Percentiles rank a stretch among this genome's conserved stretches.
These are phyloP conservation scores for Muscidifurax raptorellus DNA, from an alignment of 1,140 invertebrate species.

Conservation along the genomic window DNA sequence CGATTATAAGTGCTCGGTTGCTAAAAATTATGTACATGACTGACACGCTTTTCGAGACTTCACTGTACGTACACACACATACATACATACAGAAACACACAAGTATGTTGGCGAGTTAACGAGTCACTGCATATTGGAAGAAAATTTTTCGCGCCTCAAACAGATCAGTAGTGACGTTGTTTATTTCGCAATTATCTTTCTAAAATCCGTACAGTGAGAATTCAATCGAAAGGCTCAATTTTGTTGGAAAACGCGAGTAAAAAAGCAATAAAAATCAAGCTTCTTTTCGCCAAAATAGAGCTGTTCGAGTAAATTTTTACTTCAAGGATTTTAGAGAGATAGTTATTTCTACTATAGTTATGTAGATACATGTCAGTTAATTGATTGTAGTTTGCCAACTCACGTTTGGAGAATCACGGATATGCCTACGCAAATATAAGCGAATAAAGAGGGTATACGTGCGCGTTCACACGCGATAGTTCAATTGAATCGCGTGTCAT, in stretches of 20 bases:
- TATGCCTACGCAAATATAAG: neutral
- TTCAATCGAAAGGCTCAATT: too few relatives aligned
- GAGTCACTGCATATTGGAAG: neutral
- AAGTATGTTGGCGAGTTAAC: neutral
- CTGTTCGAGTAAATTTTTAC: too few relatives aligned
- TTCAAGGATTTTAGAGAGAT: too few relatives aligned
- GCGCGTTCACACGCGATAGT: neutral
- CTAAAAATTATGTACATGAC: neutral
- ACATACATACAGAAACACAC: neutral
- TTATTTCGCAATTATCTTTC: neutral
- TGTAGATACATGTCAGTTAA: neutral
- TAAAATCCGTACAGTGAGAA: too few relatives aligned
- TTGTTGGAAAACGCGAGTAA: too few relatives aligned
- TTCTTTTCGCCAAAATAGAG: too few relatives aligned
- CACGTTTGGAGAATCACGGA: neutral
- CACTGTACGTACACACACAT: neutral
- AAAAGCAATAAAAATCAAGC: too few relatives aligned
- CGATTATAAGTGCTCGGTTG: neutral
- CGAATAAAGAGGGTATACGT: neutral
- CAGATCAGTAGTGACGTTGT: neutral
- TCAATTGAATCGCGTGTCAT: neutral
- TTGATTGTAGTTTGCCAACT: neutral
- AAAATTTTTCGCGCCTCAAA: too few relatives aligned
- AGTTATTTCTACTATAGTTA: too few relatives aligned
- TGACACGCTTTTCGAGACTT: neutral